Conservation (phyloP, 2,888 invertebrate species). For the Apodemia zela region DNA sequence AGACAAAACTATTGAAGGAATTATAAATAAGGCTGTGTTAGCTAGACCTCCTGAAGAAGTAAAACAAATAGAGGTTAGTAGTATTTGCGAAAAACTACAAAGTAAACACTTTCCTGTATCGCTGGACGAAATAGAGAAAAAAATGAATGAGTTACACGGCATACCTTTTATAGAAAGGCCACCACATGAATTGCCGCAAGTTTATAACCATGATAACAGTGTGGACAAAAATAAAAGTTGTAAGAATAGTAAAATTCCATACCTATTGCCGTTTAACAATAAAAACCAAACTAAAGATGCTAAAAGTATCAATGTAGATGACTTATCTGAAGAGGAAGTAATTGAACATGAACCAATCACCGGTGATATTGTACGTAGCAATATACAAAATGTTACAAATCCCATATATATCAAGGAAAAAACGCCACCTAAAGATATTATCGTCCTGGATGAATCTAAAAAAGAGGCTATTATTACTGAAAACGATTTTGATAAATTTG, state of each 20-base stretch:
- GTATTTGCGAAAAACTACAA: slow-evolving; percentile 36
- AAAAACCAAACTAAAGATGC: slow-evolving; percentile 39
- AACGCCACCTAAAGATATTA: slow-evolving; percentile 48
- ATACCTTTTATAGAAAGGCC: slow-evolving; percentile 64
- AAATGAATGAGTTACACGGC: slow-evolving; percentile 73
- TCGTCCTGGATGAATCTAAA: slow-evolving; percentile 38
- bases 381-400: slow-evolving; percentile 32
- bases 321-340: slow-evolving; percentile 43
- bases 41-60: slow-evolving; percentile 46
- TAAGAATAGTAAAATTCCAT: slow-evolving; percentile 47
- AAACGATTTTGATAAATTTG: slow-evolving; percentile 73
- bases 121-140: slow-evolving; percentile 66
- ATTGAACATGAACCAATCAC: slow-evolving; percentile 46
- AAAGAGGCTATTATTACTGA: slow-evolving; percentile 66
- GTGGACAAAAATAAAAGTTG: slow-evolving; percentile 38
- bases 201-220: slow-evolving; percentile 40
- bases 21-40: slow-evolving; percentile 53
- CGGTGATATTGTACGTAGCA: slow-evolving; percentile 38
- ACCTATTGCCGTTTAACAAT: slow-evolving; percentile 44
- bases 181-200: slow-evolving; percentile 52
- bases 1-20: slow-evolving; percentile 69
- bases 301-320: slow-evolving; percentile 33
- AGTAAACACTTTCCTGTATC: slow-evolving; percentile 39
- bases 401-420: slow-evolving; percentile 40
- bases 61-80: slow-evolving; percentile 23